Conservation (phyloP, 35 echinoderm and acorn worm species). For the Patiria miniata region DNA sequence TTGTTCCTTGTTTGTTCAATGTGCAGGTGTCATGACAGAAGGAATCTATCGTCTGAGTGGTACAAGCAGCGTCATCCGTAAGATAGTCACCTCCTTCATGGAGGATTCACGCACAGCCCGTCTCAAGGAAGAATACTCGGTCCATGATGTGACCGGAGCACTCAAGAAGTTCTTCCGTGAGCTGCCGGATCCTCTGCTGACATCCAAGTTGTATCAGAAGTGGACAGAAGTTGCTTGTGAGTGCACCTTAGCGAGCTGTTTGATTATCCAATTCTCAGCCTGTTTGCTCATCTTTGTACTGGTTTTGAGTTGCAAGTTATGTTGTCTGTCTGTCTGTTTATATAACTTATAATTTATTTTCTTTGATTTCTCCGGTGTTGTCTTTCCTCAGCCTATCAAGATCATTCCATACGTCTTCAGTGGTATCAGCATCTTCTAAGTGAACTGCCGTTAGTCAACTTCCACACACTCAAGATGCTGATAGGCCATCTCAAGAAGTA, state of each 20-base stretch:
- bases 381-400: slow-evolving; percentile 63
- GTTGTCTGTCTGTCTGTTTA: too few species aligned
- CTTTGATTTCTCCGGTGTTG: not conserved
- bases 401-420: slow-evolving; percentile 62
- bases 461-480: slow-evolving; percentile 76
- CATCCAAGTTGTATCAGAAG: slow-evolving; percentile 65
- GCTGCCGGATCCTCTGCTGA: slow-evolving; percentile 83
- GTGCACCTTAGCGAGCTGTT: too few species aligned
- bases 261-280: too few species aligned
- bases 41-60: slow-evolving; percentile 92
- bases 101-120: slow-evolving; percentile 51
- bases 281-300: too few species aligned
- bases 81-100: slow-evolving; percentile 43
- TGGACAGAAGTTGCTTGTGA: slow-evolving; percentile 90
- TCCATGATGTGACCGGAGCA: slow-evolving; percentile 87
- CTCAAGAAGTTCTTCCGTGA: slow-evolving; percentile 97
- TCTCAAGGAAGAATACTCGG: slow-evolving; percentile 51
- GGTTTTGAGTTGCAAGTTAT: too few species aligned
- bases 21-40: slow-evolving; percentile 59
- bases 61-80: slow-evolving; percentile 51
- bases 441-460: slow-evolving; percentile 74
- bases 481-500: slow-evolving; percentile 90
- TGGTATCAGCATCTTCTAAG: slow-evolving; percentile 75
- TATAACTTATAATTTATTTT: too few species aligned
- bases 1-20: too few species aligned